A percentile compares a stretch with the other conserved stretches of the same genome.
Evolutionary conservation across 92 coral and sea anemone genomes (phyloP).

Genomic region (Bergia puertoricense): DNA sequence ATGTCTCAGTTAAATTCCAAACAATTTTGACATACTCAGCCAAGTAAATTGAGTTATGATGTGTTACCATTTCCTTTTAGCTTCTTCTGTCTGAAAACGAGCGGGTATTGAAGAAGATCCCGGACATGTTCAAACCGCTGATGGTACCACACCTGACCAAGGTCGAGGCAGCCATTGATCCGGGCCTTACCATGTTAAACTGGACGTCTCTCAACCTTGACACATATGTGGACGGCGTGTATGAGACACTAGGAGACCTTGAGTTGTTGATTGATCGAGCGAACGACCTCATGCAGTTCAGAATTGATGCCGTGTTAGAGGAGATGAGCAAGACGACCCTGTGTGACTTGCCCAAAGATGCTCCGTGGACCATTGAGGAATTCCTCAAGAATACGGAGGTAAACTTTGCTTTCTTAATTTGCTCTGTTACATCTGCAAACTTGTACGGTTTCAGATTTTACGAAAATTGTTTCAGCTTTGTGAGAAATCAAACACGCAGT

Average conservation of each 20-base stretch:
- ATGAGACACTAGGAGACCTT: slow-evolving; percentile 77
- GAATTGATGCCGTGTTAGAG: slow-evolving; percentile 88
- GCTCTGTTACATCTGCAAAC: background rate
- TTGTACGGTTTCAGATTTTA: background rate
- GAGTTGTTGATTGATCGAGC: slow-evolving; percentile 85
- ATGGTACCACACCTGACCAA: slow-evolving; percentile 96
- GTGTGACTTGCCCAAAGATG: slow-evolving; percentile 83
- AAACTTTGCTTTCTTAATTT: background rate
- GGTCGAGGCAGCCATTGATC: slow-evolving; percentile 90
- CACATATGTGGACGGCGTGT: slow-evolving; percentile 82
- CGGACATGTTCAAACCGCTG: slow-evolving; percentile 78
- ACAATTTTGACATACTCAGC: background rate
- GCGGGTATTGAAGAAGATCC: slow-evolving; percentile 78
- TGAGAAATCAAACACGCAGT: background rate
- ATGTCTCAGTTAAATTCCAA: no score
- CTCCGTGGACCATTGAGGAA: slow-evolving; percentile 87
- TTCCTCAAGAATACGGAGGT: slow-evolving; percentile 92
- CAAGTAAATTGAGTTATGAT: no score
- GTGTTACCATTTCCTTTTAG: slow-evolving; percentile 32
- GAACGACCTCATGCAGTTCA: slow-evolving; percentile 81
- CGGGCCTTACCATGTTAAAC: slow-evolving; percentile 92
- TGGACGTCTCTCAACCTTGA: slow-evolving; percentile 93
- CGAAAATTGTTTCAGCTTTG: background rate
- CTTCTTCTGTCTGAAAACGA: slow-evolving; percentile 76
- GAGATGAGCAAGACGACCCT: slow-evolving; percentile 85